Conservation (phyloP, 2,888 invertebrate genomes). For the Caenorhabditis plicata region DNA sequence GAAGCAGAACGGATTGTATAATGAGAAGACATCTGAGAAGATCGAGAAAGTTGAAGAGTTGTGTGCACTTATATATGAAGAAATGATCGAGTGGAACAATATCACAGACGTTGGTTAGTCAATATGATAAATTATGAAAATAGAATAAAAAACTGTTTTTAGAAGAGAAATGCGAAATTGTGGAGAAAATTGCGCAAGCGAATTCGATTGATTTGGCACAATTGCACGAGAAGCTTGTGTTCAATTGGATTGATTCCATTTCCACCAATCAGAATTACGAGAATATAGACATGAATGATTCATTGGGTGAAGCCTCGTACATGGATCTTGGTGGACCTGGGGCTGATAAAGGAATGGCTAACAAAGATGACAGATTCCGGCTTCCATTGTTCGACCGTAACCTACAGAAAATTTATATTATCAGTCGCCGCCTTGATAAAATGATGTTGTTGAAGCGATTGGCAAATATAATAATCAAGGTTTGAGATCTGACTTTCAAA, state of each 20-base stretch:
- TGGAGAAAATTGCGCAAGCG: slow-evolving; percentile 15
- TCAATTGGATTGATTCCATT: slow-evolving; percentile 19
- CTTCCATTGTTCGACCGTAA: slow-evolving; percentile 18
- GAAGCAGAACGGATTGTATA: slow-evolving; percentile 35
- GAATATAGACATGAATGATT: slow-evolving; percentile 33
- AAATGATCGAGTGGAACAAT: slow-evolving; percentile 42
- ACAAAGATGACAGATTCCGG: slow-evolving; percentile 8
- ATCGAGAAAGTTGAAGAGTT: slow-evolving; percentile 37
- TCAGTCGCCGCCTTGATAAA: slow-evolving; percentile 14
- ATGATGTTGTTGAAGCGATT: slow-evolving; percentile 6
- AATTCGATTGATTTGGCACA: slow-evolving; percentile 12
- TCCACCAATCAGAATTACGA: not conserved
- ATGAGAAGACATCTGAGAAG: slow-evolving; percentile 29
- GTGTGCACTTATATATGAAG: slow-evolving; percentile 39
- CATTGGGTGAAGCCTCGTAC: not conserved
- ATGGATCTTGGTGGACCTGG: not conserved
- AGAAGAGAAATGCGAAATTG: slow-evolving; percentile 16
- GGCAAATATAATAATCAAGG: not conserved
- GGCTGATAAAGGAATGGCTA: not conserved
- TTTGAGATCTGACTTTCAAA: not conserved
- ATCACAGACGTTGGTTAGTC: slow-evolving; percentile 29
- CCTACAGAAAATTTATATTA: slow-evolving; percentile 17
- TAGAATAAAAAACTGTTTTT: not conserved
- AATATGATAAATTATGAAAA: not conserved
- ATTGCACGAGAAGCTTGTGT: slow-evolving; percentile 20